Base-by-base conservation (phyloP, 35 echinoderm and acorn worm species). In the Apostichopus californicus region DNA sequence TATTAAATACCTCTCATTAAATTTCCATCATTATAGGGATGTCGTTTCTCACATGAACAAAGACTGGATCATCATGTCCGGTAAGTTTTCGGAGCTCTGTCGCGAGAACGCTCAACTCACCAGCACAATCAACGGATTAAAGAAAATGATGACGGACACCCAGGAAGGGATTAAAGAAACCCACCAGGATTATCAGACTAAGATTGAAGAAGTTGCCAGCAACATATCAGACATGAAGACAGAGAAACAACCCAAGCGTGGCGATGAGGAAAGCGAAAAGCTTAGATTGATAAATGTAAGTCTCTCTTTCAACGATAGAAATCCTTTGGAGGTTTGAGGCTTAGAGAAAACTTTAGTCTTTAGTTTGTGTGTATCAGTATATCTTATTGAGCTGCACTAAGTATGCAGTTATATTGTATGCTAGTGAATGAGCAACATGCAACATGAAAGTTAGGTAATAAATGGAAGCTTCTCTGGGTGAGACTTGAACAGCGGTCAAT, bases 1-100 rank as follows among this genome's bases (percentile, higher is more conserved):
- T 46, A n/a, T 46, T 3, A 3, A 46, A 46, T 46, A 46, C 34
- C 34, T 46, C 0, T 28, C 26, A 28, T 28, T 28, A 2, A 68
- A 11, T 9, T 68, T 20, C 66, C 10, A 1, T 4, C 65, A 64
- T 24, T 15, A 34, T 86, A 97, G 95, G 58, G 95, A 97, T 87
- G 95, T 97, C 54, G 93, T 97, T 13, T 73, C 86, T 55, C 93
- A 97, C 55, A 97, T 97, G 95, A 94, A 97, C 95, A 90, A 92
- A 61, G 95, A 97, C 25, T 97, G 95, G 95, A 24, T 94, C 64
- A 97, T 97, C 78, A 81, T 97, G 17, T 97, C 95, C 3, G 75
- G 91, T 52, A 97, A 97, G 77, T 97, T 97, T 86, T 94, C 95
- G 20, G 79, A 94, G 52, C 92, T 93, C 65, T 97, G 95, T 80